phyloP scores from a whole-genome alignment of 2,113 vertebrate species.

The Diglossa brunneiventris region DNA sequence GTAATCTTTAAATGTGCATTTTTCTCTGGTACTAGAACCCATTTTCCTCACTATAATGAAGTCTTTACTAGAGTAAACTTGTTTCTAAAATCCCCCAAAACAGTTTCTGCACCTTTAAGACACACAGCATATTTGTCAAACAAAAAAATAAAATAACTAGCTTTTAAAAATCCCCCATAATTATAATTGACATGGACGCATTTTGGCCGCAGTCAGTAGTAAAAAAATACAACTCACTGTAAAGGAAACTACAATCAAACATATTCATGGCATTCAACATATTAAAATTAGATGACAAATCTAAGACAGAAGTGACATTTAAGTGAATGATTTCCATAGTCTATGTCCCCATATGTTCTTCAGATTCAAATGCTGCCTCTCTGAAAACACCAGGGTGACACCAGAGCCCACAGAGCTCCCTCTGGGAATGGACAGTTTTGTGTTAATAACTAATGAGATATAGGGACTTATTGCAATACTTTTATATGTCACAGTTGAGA shows the following conservation, averaged over 20 bases:
- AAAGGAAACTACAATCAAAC: background rate
- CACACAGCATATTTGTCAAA: background rate
- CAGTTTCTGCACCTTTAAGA: background rate
- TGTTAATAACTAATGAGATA: slow-evolving; percentile 52
- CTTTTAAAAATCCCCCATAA: background rate
- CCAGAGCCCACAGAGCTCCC: slow-evolving; percentile 10
- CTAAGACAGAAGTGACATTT: slow-evolving; percentile 22
- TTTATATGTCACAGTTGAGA: background rate
- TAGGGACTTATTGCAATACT: slow-evolving; percentile 27
- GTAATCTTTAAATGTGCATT: background rate
- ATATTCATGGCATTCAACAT: background rate
- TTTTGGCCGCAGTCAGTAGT: background rate
- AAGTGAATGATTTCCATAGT: slow-evolving; percentile 14
- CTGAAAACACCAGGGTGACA: background rate
- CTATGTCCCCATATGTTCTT: slow-evolving; percentile 21
- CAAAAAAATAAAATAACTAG: background rate
- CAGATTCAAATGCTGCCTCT: background rate
- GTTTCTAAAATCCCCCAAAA: background rate
- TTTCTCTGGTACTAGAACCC: background rate
- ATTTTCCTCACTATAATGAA: background rate
- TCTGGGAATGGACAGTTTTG: slow-evolving; percentile 17
- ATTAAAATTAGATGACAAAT: slow-evolving; percentile 29
- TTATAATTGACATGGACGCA: background rate
- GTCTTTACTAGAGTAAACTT: background rate
- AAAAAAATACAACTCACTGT: background rate